Evolutionary conservation across 2,797 vertebrate genomes (phyloP).

Genomic region (Amblyraja radiata): DNA sequence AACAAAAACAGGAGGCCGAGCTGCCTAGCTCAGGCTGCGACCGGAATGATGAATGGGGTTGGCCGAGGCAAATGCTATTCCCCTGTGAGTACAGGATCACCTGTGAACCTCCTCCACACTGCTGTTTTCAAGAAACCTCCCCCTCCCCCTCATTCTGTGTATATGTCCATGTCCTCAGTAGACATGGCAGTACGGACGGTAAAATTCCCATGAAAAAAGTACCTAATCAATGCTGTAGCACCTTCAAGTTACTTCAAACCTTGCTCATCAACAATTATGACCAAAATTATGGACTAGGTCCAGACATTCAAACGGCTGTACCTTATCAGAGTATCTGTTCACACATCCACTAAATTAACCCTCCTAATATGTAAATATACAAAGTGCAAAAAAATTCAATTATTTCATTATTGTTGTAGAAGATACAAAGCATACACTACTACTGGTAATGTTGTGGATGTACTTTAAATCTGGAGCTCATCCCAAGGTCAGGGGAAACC

Average conservation of each 20-base stretch:
- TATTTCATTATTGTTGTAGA: not conserved
- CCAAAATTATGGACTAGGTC: too few species aligned
- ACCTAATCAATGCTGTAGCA: not conserved
- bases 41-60: not conserved
- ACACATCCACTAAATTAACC: not conserved
- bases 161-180: not conserved
- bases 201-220: not conserved
- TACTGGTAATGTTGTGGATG: too few species aligned
- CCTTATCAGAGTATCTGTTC: not conserved
- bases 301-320: too few species aligned
- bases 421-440: not conserved
- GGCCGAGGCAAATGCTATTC: not conserved
- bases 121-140: not conserved
- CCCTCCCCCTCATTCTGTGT: not conserved
- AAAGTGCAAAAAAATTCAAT: not conserved
- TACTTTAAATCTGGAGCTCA: slow-evolving; percentile 9
- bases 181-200: not conserved
- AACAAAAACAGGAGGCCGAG: too few species aligned
- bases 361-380: not conserved
- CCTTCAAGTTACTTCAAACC: not conserved
- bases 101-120: not conserved
- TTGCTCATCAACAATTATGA: too few species aligned
- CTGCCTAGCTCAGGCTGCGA: not conserved
- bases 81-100: not conserved
- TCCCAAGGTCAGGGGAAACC: not conserved